Evolutionary conservation across 2,113 vertebrate species (phyloP).

Genomic region (Ascaphus truei): DNA sequence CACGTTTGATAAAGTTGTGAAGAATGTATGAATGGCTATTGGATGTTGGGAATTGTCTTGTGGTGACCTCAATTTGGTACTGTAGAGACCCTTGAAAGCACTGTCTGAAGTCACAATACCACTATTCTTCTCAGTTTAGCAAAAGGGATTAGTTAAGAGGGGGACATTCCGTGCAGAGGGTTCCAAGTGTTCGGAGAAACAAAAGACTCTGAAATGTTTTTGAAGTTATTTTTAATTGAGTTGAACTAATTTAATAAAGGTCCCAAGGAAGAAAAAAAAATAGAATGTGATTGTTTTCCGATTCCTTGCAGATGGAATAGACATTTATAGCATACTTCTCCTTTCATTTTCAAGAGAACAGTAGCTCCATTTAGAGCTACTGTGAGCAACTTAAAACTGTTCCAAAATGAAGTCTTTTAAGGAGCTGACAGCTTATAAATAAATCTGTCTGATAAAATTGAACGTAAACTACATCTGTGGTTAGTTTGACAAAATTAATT

Average conservation of each 20-base stretch:
- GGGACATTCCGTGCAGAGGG: constrained; percentile 89
- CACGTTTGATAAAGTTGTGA: constrained; percentile 96
- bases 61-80: constrained; percentile 97
- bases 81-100: constrained; percentile 94
- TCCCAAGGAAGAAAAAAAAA: constrained; percentile 65
- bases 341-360: constrained; percentile 74
- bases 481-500: constrained; percentile 78
- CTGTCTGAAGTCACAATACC: constrained; percentile 92
- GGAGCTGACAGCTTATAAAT: constrained; percentile 81
- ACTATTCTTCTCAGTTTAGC: constrained; percentile 88
- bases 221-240: constrained; percentile 84
- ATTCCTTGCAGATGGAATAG: constrained; percentile 73
- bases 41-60: constrained; percentile 95
- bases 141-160: constrained; percentile 95
- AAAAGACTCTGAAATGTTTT: constrained; percentile 77
- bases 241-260: constrained; percentile 83
- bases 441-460: constrained; percentile 82
- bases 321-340: constrained; percentile 76
- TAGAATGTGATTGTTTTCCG: constrained; percentile 80
- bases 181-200: constrained; percentile 88
- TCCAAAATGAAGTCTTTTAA: constrained; percentile 81
- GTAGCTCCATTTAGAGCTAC: constrained; percentile 78
- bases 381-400: constrained; percentile 75
- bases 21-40: constrained; percentile 88
- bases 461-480: constrained; percentile 76